phyloP scores from a whole-genome alignment of 2,888 invertebrate species.

The Pachydiplax longipennis region DNA sequence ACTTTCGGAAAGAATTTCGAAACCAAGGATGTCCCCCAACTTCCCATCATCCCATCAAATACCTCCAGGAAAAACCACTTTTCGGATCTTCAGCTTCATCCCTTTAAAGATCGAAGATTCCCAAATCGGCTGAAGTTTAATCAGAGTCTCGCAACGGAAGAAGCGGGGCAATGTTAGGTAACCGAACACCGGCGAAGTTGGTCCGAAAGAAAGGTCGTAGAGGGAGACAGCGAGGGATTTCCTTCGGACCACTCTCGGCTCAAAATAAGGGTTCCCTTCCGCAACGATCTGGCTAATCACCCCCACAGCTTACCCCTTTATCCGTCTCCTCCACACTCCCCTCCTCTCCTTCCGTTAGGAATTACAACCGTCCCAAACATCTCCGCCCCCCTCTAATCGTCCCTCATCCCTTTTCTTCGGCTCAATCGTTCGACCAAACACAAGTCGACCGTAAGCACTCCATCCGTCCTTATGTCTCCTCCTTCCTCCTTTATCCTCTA shows the following conservation, averaged over 20 bases:
- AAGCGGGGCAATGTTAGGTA: not conserved
- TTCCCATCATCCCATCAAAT: not conserved
- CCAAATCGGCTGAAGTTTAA: not conserved
- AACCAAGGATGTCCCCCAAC: not conserved
- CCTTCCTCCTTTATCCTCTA: not conserved
- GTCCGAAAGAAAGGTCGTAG: not conserved
- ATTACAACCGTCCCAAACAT: not conserved
- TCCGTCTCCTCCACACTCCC: not conserved
- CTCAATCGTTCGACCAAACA: not conserved
- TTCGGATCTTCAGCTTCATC: not conserved
- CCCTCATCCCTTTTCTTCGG: not conserved
- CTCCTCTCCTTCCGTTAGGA: not conserved
- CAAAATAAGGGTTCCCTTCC: not conserved
- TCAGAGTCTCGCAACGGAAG: not conserved
- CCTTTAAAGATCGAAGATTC: not conserved
- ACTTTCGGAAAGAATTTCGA: not conserved
- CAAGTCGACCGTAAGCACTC: not conserved
- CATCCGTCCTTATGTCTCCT: not conserved
- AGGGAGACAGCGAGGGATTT: not conserved
- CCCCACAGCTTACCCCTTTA: not conserved
- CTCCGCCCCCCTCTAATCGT: not conserved
- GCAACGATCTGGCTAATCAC: not conserved
- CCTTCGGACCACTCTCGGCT: not conserved
- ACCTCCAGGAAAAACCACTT: not conserved
- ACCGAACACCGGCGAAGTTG: not conserved